Percentiles rank a stretch among this genome's conserved stretches.
Conservation (phyloP, 2,797 vertebrate species). For the Oryzias dopingdopingensis region DNA sequence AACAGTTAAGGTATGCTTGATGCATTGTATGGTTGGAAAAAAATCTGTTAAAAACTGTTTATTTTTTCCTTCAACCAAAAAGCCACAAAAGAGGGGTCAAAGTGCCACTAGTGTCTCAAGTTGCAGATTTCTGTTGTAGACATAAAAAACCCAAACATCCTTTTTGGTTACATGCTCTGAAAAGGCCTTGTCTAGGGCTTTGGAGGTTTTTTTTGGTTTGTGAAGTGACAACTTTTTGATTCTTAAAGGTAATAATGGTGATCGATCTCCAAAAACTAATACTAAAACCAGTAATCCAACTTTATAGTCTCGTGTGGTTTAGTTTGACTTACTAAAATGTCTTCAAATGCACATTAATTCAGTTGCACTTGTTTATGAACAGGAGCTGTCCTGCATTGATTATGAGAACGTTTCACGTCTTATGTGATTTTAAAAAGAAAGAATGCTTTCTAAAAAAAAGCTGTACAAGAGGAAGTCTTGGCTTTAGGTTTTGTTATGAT, state of each 20-base stretch:
- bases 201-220: slow-evolving; percentile 39
- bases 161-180: slow-evolving; percentile 32
- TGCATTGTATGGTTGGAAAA: no score
- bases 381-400: neutral
- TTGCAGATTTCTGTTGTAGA: no score
- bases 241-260: slow-evolving; percentile 21
- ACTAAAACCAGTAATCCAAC: neutral
- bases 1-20: no score
- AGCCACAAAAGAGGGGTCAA: no score
- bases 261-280: neutral
- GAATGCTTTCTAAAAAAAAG: neutral
- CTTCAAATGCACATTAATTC: neutral
- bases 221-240: slow-evolving; percentile 37
- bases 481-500: neutral
- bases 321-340: no score
- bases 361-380: no score
- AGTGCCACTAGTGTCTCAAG: no score
- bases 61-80: no score
- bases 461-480: neutral
- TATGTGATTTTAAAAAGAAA: neutral
- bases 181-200: slow-evolving; percentile 41
- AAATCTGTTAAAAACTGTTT: no score
- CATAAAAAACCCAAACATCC: slow-evolving; percentile 6
- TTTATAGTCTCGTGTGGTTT: neutral
- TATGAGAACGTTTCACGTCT: neutral